These are phyloP conservation scores for Sabellastarte sp. DNA, from an alignment of 2,888 invertebrate genomes.

Conservation along the genomic window DNA sequence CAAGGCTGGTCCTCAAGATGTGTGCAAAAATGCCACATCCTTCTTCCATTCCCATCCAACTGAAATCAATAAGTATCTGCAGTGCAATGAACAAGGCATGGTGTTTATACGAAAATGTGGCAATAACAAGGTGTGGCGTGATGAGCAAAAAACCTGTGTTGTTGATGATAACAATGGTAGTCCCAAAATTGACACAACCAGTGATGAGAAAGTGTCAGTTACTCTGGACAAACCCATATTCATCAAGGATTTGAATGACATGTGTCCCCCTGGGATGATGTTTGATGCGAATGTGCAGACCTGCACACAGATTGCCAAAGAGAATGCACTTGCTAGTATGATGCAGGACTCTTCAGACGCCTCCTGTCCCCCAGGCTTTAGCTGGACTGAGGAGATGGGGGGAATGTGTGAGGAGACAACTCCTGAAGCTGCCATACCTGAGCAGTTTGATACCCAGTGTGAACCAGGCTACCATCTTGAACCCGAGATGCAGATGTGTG, in stretches of 20 bases:
- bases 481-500: slow-evolving; percentile 7
- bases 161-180: background rate
- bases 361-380: background rate
- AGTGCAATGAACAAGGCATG: slow-evolving; percentile 44
- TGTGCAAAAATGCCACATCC: slow-evolving; percentile 4
- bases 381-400: background rate
- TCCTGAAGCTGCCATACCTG: background rate
- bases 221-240: background rate
- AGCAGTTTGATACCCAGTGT: background rate
- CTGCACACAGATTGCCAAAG: background rate
- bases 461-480: background rate
- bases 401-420: background rate
- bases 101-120: slow-evolving; percentile 35
- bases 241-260: background rate
- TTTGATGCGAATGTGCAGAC: background rate
- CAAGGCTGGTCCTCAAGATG: background rate
- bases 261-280: background rate
- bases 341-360: background rate
- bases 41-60: slow-evolving; percentile 36
- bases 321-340: background rate
- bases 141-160: slow-evolving; percentile 31
- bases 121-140: slow-evolving; percentile 33
- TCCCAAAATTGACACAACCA: background rate
- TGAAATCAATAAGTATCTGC: slow-evolving; percentile 35
- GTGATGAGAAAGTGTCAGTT: background rate